phyloP scores from a whole-genome alignment of 1,140 invertebrate species.

The Heliconius hewitsoni region DNA sequence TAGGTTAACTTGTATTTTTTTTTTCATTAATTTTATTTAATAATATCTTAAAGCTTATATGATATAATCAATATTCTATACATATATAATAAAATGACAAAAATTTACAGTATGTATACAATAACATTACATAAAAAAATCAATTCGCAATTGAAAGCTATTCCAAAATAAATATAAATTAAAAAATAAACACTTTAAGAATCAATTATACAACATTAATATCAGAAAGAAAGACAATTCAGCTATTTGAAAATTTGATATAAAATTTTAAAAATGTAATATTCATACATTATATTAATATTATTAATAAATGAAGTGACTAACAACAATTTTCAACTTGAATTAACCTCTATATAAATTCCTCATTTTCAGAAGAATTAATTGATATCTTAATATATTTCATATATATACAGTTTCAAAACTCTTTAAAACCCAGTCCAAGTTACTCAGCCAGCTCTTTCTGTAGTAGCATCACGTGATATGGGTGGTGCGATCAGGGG shows the following conservation, averaged over 20 bases:
- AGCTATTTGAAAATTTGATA: no score
- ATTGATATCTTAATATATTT: background rate
- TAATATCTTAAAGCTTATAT: no score
- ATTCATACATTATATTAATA: background rate
- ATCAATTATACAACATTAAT: no score
- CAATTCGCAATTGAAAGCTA: background rate
- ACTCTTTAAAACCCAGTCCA: background rate
- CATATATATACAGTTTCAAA: background rate
- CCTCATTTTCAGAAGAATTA: background rate
- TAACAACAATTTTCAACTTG: no score
- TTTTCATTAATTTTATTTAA: no score
- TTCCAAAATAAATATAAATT: background rate
- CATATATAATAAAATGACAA: no score
- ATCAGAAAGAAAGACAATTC: no score
- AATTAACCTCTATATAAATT: background rate
- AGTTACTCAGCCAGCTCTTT: slow-evolving; percentile 1
- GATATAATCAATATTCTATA: no score
- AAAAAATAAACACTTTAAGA: no score
- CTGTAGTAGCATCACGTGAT: background rate
- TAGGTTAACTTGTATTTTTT: no score
- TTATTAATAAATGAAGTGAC: no score
- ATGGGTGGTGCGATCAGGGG: background rate
- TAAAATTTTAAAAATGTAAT: background rate
- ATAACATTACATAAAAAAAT: background rate
- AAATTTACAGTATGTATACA: background rate